phyloP scores from a whole-genome alignment of 2,113 vertebrate species.

The Oxyura jamaicensis region DNA sequence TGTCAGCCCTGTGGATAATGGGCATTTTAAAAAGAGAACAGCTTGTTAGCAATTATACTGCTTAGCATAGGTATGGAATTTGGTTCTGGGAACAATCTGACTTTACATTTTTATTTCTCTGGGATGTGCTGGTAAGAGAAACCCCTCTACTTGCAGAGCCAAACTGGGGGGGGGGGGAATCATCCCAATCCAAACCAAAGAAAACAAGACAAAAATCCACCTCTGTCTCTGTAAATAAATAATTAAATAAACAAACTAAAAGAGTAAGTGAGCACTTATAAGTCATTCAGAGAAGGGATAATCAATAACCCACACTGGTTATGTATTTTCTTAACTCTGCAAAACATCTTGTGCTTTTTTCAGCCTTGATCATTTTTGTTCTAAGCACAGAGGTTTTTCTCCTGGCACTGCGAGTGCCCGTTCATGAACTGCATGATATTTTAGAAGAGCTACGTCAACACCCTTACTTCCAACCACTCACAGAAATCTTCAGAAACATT shows the following conservation, averaged over 20 bases:
- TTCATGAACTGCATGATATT: neutral
- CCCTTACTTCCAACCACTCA: neutral
- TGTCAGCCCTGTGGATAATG: neutral
- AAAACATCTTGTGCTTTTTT: neutral
- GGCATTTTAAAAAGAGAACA: slow-evolving; percentile 44
- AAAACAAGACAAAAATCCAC: neutral
- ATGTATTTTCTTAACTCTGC: neutral
- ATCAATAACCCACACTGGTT: neutral
- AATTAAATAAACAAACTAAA: neutral
- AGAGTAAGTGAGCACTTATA: neutral
- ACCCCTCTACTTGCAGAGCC: neutral
- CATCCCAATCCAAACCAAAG: neutral
- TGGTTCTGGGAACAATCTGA: neutral
- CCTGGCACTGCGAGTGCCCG: neutral
- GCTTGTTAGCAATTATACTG: slow-evolving; percentile 31
- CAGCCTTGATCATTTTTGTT: neutral
- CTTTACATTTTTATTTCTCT: slow-evolving; percentile 26
- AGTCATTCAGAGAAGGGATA: neutral
- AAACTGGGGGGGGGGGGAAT: neutral
- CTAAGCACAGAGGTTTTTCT: neutral
- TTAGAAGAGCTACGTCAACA: neutral
- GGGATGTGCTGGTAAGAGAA: neutral
- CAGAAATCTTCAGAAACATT: neutral
- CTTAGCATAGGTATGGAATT: neutral
- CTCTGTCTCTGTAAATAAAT: neutral